A percentile compares a stretch with the other conserved stretches of the same genome.
Conservation (phyloP, 1,140 invertebrate species). For the Psilanteris sp. region DNA sequence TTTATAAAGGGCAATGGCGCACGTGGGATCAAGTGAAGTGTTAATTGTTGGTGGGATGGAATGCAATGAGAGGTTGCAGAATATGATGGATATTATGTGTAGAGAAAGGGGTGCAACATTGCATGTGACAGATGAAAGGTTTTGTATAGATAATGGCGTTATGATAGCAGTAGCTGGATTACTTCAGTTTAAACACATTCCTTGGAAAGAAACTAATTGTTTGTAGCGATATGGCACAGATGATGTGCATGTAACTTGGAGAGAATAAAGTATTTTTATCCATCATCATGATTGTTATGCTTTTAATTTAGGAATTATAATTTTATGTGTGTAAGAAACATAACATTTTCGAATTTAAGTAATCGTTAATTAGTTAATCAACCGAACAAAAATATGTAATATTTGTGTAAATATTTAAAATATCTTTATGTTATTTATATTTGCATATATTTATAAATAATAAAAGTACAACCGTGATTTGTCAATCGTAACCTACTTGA, state of each 20-base stretch:
- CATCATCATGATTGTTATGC: no score
- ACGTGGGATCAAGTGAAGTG: slow-evolving; percentile 93
- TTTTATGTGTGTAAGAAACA: no score
- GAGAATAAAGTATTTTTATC: slow-evolving; percentile 77
- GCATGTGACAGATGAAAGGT: slow-evolving; percentile 92
- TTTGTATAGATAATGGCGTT: slow-evolving; percentile 99
- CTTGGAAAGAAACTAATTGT: slow-evolving; percentile 90
- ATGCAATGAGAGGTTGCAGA: slow-evolving; percentile 95
- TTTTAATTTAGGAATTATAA: no score
- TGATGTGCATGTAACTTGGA: slow-evolving; percentile 95
- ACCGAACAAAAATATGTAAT: no score
- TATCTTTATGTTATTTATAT: no score
- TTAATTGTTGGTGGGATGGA: slow-evolving; percentile 93
- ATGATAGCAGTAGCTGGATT: slow-evolving; percentile 99
- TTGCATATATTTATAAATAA: no score
- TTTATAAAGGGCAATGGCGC: slow-evolving; percentile 97
- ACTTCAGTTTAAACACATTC: slow-evolving; percentile 89
- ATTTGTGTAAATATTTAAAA: no score
- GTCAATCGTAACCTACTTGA: no score
- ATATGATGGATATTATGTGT: slow-evolving; percentile 99
- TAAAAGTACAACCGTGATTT: no score
- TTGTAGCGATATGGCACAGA: slow-evolving; percentile 98
- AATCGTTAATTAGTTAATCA: no score
- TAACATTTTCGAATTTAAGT: no score
- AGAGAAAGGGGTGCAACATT: slow-evolving; percentile 91